phyloP scores from a whole-genome alignment of 2,888 invertebrate species.

The Drosophila ezoana region DNA sequence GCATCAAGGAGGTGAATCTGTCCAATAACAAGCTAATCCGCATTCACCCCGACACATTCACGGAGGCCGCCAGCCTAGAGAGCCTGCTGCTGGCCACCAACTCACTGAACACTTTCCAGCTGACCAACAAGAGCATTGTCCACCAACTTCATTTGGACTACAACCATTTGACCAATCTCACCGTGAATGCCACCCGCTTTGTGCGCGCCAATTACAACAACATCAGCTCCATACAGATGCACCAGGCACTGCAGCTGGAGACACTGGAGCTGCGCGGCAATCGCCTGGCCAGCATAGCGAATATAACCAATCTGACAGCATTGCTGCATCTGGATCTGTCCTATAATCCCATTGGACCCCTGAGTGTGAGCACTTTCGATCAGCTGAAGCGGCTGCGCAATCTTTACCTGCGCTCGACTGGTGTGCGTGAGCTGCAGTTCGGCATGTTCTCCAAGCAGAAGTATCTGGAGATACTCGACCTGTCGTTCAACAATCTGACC shows the following conservation, averaged over 20 bases:
- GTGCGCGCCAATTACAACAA: slow-evolving; percentile 82
- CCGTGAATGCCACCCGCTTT: slow-evolving; percentile 80
- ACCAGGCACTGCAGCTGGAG: slow-evolving; percentile 77
- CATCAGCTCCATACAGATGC: slow-evolving; percentile 71
- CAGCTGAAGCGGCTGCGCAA: slow-evolving; percentile 80
- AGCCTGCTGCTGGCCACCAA: slow-evolving; percentile 76
- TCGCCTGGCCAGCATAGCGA: slow-evolving; percentile 73
- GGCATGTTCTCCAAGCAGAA: slow-evolving; percentile 84
- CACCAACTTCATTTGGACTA: slow-evolving; percentile 79
- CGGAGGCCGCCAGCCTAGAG: slow-evolving; percentile 79
- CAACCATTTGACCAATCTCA: slow-evolving; percentile 76
- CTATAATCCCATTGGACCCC: slow-evolving; percentile 80
- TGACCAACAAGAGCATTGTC: slow-evolving; percentile 78
- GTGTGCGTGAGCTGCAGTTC: slow-evolving; percentile 77
- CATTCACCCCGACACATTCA: slow-evolving; percentile 82
- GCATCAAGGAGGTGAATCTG: slow-evolving; percentile 82
- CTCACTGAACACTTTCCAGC: slow-evolving; percentile 65
- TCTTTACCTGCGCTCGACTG: slow-evolving; percentile 76
- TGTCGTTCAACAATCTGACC: slow-evolving; percentile 86
- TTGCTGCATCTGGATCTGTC: slow-evolving; percentile 81
- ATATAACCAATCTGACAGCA: slow-evolving; percentile 78
- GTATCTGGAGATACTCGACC: slow-evolving; percentile 85
- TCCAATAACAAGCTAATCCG: slow-evolving; percentile 75
- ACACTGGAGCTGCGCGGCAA: slow-evolving; percentile 78
- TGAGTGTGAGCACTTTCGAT: slow-evolving; percentile 83